A percentile compares a stretch with the other conserved stretches of the same genome.
Evolutionary conservation across 2,888 invertebrate genomes (phyloP).

Genomic region (Mythimna loreyi): DNA sequence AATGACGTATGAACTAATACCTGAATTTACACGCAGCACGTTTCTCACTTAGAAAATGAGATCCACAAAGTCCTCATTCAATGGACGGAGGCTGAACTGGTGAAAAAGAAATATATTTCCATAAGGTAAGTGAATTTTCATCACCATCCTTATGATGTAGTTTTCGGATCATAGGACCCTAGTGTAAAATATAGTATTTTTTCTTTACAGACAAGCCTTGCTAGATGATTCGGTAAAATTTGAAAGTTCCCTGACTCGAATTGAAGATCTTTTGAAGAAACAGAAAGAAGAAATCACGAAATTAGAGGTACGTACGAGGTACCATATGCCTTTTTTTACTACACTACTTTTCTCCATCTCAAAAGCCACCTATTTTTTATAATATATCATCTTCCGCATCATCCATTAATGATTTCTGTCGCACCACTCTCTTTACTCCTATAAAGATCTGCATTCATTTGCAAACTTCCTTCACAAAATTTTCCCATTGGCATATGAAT

Average conservation of each 20-base stretch:
- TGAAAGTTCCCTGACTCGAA: constrained; percentile 93
- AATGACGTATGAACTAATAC: constrained; percentile 13
- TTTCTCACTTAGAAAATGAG: constrained; percentile 94
- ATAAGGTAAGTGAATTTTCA: constrained; percentile 87
- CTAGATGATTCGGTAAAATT: constrained; percentile 94
- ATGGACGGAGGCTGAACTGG: constrained; percentile 95
- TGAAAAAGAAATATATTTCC: constrained; percentile 94
- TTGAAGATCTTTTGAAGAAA: constrained; percentile 92
- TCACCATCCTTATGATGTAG: too few relatives aligned
- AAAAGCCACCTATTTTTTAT: too few relatives aligned
- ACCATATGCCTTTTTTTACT: too few relatives aligned
- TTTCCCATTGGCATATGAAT: too few relatives aligned
- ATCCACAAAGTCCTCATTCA: constrained; percentile 95
- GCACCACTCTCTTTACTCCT: too few relatives aligned
- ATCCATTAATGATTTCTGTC: too few relatives aligned
- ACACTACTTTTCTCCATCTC: too few relatives aligned
- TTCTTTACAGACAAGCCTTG: constrained; percentile 88
- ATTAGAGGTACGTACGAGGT: constrained; percentile 90
- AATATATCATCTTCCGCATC: too few relatives aligned
- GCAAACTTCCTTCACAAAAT: too few relatives aligned
- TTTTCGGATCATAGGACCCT: too few relatives aligned
- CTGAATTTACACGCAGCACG: constrained; percentile 81
- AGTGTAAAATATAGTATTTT: neutral
- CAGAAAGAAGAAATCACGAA: constrained; percentile 94
- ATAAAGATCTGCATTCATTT: too few relatives aligned